Conservation (phyloP, 2,888 invertebrate species). For the Steromphala cineraria region DNA sequence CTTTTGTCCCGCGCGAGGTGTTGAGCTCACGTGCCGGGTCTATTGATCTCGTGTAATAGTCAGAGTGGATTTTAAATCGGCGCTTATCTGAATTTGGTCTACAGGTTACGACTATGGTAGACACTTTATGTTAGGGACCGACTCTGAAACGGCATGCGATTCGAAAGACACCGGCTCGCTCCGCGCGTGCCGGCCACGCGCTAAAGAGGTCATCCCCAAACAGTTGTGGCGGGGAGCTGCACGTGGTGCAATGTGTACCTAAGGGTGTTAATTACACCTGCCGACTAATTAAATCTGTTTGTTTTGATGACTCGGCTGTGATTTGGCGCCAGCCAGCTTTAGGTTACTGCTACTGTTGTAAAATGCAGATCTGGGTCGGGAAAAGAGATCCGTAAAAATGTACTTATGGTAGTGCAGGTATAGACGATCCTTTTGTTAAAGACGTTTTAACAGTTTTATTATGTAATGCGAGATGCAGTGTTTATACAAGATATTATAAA, state of each 20-base stretch:
- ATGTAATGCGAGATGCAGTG: no score
- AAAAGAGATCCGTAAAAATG: no score
- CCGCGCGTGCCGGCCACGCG: slow-evolving; percentile 1
- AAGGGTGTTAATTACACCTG: slow-evolving; percentile 6
- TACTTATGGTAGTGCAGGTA: no score
- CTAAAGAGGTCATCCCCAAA: background rate
- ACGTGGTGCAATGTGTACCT: background rate
- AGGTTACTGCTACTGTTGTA: no score
- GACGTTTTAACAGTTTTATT: no score
- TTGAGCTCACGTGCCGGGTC: slow-evolving; percentile 3
- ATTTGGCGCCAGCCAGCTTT: background rate
- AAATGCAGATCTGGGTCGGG: no score
- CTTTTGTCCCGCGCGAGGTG: slow-evolving; percentile 6
- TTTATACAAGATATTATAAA: no score
- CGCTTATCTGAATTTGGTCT: background rate
- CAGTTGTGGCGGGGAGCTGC: background rate
- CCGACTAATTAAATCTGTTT: background rate
- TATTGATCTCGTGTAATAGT: slow-evolving; percentile 2
- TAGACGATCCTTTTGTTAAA: no score
- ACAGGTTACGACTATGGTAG: background rate
- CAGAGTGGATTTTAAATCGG: slow-evolving; percentile 5
- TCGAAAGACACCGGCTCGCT: background rate
- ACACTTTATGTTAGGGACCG: background rate
- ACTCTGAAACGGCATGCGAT: background rate
- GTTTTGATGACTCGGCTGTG: background rate